phyloP scores from a whole-genome alignment of 1,140 invertebrate species.

The Acromyrmex charruanus region DNA sequence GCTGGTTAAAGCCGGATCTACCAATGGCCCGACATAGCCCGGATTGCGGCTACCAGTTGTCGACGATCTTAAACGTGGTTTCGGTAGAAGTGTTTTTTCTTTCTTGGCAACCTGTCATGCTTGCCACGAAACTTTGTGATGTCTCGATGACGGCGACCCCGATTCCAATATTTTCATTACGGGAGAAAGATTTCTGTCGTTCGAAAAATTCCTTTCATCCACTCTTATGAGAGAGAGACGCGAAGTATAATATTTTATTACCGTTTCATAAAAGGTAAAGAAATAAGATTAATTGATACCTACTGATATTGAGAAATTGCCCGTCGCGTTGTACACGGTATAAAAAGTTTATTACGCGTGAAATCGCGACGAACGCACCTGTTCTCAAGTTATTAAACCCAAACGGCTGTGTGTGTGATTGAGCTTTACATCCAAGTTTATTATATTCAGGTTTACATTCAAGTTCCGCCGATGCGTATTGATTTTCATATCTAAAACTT shows the following conservation, averaged over 20 bases:
- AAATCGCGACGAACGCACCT: slow-evolving; percentile 38
- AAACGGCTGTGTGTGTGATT: not conserved
- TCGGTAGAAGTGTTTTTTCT: slow-evolving; percentile 23
- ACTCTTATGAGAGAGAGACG: not conserved
- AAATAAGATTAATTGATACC: slow-evolving; percentile 52
- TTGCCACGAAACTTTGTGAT: slow-evolving; percentile 24
- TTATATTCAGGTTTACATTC: slow-evolving; percentile 1
- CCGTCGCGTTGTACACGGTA: not conserved
- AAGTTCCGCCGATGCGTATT: not conserved
- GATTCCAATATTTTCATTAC: slow-evolving; percentile 50
- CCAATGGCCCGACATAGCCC: slow-evolving; percentile 71
- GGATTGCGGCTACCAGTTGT: slow-evolving; percentile 66
- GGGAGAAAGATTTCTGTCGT: not conserved
- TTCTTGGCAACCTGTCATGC: slow-evolving; percentile 36
- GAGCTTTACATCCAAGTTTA: slow-evolving; percentile 1
- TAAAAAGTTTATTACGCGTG: slow-evolving; percentile 38
- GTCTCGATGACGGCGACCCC: slow-evolving; percentile 47
- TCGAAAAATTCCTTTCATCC: not conserved
- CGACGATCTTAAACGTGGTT: slow-evolving; percentile 53
- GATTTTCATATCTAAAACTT: not conserved
- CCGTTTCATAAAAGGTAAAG: slow-evolving; percentile 7
- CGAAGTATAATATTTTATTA: slow-evolving; percentile 42
- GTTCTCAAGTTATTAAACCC: slow-evolving; percentile 44
- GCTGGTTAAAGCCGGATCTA: slow-evolving; percentile 65
- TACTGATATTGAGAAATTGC: slow-evolving; percentile 46